These are phyloP conservation scores for Collichthys lucidus DNA, from an alignment of 2,113 vertebrate genomes.

Conservation along the genomic window DNA sequence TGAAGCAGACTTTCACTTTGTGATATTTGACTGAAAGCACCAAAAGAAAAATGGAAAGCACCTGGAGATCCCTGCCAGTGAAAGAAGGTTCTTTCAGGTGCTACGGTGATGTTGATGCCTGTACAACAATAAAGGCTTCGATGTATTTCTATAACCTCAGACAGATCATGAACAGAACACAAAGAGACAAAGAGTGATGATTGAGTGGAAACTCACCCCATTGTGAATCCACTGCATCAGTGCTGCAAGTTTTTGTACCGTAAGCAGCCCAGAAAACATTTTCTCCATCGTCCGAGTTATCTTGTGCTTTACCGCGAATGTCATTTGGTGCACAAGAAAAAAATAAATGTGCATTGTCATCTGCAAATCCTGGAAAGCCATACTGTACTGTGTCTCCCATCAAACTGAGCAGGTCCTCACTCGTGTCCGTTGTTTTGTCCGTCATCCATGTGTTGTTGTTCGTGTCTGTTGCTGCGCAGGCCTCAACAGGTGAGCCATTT, in stretches of 20 bases:
- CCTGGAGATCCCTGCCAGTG: neutral
- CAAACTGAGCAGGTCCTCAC: neutral
- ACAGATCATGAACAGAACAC: neutral
- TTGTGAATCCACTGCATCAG: neutral
- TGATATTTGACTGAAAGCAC: neutral
- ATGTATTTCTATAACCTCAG: neutral
- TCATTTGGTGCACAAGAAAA: neutral
- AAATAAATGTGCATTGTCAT: neutral
- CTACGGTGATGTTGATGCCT: neutral
- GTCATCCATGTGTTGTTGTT: neutral
- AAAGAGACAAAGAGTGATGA: neutral
- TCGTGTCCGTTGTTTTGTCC: neutral
- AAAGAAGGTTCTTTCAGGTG: neutral
- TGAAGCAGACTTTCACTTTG: neutral
- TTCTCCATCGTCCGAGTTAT: neutral
- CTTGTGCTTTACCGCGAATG: neutral
- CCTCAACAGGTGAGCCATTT: conserved; percentile 3
- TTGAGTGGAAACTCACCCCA: conserved; percentile 47
- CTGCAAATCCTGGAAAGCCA: neutral
- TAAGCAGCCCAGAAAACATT: neutral
- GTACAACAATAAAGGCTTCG: neutral
- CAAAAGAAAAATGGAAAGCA: neutral
- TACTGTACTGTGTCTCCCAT: neutral
- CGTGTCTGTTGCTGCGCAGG: conserved; percentile 1
- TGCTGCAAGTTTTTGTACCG: neutral